Percentiles rank a stretch among this genome's conserved stretches.
phyloP scores from a whole-genome alignment of 2,113 vertebrate genomes.

The Cynopterus brachyotis region DNA sequence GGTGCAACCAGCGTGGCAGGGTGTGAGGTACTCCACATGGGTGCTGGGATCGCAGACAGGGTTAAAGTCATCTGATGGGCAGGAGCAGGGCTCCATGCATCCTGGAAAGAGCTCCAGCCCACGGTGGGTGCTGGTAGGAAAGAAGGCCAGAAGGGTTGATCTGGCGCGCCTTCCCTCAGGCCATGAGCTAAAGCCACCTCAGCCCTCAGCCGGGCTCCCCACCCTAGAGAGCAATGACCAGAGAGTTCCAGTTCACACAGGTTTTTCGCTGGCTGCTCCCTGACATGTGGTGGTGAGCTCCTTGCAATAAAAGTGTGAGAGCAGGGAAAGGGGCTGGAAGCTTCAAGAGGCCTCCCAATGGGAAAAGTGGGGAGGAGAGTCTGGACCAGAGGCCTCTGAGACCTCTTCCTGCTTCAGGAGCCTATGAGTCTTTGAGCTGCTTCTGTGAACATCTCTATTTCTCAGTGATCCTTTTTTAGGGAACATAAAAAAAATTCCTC shows the following conservation, averaged over 20 bases:
- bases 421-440: not conserved
- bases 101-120: conserved; percentile 9
- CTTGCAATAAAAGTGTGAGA: fast-evolving
- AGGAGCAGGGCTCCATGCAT: conserved; percentile 66
- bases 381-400: not conserved
- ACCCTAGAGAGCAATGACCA: not conserved
- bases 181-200: not conserved
- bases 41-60: conserved; percentile 85
- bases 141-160: not conserved
- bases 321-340: not conserved
- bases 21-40: conserved; percentile 85
- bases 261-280: not conserved
- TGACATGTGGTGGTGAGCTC: not conserved
- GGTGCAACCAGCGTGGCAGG: conserved; percentile 88
- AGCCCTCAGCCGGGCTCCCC: not conserved
- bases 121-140: conserved; percentile 16
- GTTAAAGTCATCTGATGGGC: conserved; percentile 70
- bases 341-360: not conserved
- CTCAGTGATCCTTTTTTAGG: not conserved
- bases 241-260: not conserved
- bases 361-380: not conserved
- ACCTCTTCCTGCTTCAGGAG: not conserved
- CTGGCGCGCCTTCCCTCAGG: not conserved
- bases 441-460: not conserved
- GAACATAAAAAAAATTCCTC: not conserved